Base-by-base conservation (phyloP, 2,888 invertebrate genomes). In the Athrips mouffetella region DNA sequence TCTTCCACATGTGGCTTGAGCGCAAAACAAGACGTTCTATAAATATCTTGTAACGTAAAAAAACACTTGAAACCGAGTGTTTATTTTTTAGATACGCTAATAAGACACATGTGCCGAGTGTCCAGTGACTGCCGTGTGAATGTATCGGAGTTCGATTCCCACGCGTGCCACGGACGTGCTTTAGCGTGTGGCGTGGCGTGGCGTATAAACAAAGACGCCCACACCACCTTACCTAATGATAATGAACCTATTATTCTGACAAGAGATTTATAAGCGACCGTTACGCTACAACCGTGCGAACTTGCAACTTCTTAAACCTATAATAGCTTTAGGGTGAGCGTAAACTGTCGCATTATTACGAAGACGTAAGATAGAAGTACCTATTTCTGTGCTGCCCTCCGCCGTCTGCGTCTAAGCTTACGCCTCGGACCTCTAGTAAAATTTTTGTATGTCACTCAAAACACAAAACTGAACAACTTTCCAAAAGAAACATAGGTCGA, bases 121-220 rank as follows among this genome's bases (percentile, higher is more conserved):
- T 49, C 49, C 47, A 50, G 37, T 47, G 53, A 51, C 55, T 52
- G 56, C 54, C 62, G 64, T 60, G 69, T 73, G 77, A 77, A 76
- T 71, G 61, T 57, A 50, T 53, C 61, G 61, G 62, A 47, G 58
- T 61, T 58, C 67, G 65, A 64, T 83, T 83, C 82, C 76, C 82
- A 83, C 83, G 83, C 77, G 81, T 78, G 80, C 77, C 59, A 49
- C 5, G 47, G 21, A 10, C 31, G 25, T 37, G 25, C 11, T 16
- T 11, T 21, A 39, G 10, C 11, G n/a, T 15, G 29, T 11, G 8
- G 16, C 16, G 13, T 3, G n/a, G 35, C 16, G 35, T 35, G 40
- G 30, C 40, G 49, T 45, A 45, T 73, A 75, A 78, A 80, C 77
- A 80, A 74, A 75, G 73, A 73, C 79, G 67, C 80, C 79, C 74